phyloP scores from a whole-genome alignment of 1,140 invertebrate genomes.

The Drosophila tropicalis region DNA sequence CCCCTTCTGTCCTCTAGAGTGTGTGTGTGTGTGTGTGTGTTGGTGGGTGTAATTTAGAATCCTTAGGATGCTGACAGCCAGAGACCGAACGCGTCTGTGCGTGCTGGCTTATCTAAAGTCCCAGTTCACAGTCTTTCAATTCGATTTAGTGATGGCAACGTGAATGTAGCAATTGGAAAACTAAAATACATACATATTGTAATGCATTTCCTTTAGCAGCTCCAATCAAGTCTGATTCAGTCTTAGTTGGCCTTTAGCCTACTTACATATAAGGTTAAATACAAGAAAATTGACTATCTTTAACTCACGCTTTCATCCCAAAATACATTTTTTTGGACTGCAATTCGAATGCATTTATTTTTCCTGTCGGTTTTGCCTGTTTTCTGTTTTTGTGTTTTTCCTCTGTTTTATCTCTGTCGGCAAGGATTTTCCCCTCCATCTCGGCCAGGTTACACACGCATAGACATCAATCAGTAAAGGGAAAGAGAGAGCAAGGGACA shows the following conservation, averaged over 20 bases:
- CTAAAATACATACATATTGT: neutral
- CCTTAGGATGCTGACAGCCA: constrained; percentile 71
- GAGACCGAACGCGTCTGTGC: constrained; percentile 59
- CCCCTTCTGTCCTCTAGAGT: constrained; percentile 7
- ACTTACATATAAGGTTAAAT: too few species aligned
- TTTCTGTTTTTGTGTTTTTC: too few species aligned
- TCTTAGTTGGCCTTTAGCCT: too few species aligned
- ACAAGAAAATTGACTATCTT: neutral
- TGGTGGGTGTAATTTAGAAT: constrained; percentile 63
- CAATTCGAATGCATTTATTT: constrained; percentile 65
- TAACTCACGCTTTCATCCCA: constrained; percentile 17
- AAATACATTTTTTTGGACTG: constrained; percentile 39
- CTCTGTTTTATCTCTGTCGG: constrained; percentile 7
- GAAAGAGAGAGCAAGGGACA: constrained; percentile 23
- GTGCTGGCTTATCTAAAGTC: constrained; percentile 64
- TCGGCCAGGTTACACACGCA: constrained; percentile 42
- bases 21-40: constrained; percentile 16
- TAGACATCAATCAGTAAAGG: constrained; percentile 63
- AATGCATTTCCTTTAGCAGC: too few species aligned
- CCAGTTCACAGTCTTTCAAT: constrained; percentile 33
- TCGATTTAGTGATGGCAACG: constrained; percentile 13
- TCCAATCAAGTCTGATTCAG: too few species aligned
- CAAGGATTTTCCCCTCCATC: constrained; percentile 16
- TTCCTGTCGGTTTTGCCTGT: constrained; percentile 3
- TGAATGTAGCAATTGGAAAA: neutral